Evolutionary conservation across 2,797 vertebrate genomes (phyloP), one percentile per base, ranked within the genome.

Genomic region (Malacoctenus gilli): DNA sequence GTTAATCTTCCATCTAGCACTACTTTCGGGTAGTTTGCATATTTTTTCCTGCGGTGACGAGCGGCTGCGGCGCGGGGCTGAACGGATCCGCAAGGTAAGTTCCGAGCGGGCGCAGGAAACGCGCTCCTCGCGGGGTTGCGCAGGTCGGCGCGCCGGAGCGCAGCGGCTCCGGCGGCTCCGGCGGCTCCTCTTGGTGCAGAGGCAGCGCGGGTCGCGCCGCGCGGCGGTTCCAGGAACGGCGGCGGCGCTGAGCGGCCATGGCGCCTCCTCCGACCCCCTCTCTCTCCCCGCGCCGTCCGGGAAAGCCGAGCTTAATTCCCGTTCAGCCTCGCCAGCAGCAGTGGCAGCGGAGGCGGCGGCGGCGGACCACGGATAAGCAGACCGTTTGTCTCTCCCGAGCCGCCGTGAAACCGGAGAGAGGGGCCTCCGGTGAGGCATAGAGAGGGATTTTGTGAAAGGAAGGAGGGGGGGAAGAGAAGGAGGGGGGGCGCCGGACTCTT

Each of bases 1-100:
- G 41, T 83, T 85, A 85, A 86, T 81, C 39, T 38, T 79, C 74
- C 41, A 81, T 83, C 77, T 87, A 56, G 82, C 80, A 77, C 87
- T 89, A 90, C 87, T 86, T 79, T 87, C 85, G 85, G 80, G 89
- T 87, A 90, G 82, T 87, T 88, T 82, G 87, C 85, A 18, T 63
- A 56, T 63, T 0, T 78, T 80, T 42, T 76, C 44, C 35, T 51
- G 62, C 39, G 61, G 59, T 62, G 71, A 75, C 73, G 72, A 72
- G 77, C 64, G 56, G 74, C 80, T 78, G 79, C 80, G 73, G 75
- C 43, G 56, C 65, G 56, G 71, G 66, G 72, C 68, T 69, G 39
- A 55, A 47, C 73, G 41, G 13, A 78, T 84, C 78, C 60, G 76
- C 79, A 73, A 85, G 87, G 89, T 90, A 83, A 88, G 81, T 81